Evolutionary conservation across 2,797 vertebrate species (phyloP).

Genomic region (Potorous gilbertii): DNA sequence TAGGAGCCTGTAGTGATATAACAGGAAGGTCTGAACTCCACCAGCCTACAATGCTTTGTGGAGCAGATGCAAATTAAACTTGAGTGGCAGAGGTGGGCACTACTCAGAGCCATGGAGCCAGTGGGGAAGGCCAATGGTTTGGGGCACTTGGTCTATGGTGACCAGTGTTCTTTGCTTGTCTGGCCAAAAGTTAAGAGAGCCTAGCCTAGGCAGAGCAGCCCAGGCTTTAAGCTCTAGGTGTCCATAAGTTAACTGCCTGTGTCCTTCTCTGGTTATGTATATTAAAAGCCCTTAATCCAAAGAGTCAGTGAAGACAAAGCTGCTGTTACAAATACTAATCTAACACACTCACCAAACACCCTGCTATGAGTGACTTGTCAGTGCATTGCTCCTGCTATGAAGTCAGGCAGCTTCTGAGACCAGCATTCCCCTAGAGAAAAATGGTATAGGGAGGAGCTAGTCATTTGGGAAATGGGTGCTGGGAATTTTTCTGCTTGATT

Average conservation of each 20-base stretch:
- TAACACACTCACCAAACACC: background rate
- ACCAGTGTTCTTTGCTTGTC: background rate
- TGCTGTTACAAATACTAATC: background rate
- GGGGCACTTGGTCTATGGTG: background rate
- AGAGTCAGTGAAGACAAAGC: background rate
- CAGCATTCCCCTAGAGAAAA: background rate
- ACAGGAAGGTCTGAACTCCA: background rate
- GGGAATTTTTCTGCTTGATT: background rate
- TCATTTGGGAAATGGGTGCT: background rate
- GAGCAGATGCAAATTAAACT: background rate
- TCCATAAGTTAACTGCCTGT: background rate
- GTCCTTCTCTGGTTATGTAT: background rate
- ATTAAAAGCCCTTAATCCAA: background rate
- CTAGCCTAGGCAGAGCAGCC: background rate
- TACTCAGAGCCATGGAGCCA: background rate
- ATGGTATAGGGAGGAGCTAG: background rate
- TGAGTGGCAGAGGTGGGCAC: background rate
- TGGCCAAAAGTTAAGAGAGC: background rate
- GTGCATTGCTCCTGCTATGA: background rate
- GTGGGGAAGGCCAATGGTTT: background rate
- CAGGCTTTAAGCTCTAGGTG: background rate
- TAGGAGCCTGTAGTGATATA: background rate
- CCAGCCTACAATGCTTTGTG: background rate
- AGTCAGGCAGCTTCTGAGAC: background rate
- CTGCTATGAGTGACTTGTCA: background rate